Evolutionary conservation across 2,888 invertebrate species (phyloP).

Genomic region (Amphimallon solstitiale): DNA sequence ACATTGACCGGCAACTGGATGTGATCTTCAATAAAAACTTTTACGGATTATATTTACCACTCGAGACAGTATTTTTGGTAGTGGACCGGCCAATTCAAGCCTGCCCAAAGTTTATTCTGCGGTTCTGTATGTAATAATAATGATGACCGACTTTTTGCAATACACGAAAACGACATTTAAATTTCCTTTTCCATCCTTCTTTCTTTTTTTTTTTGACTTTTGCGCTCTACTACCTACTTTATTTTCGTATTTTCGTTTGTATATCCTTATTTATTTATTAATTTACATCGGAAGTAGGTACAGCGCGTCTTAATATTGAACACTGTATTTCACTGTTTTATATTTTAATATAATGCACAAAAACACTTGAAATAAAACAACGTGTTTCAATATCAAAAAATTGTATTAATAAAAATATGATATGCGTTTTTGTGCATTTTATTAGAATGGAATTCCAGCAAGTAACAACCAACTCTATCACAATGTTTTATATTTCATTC

Average conservation of each 20-base stretch:
- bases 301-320: no score
- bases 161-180: conserved; percentile 13
- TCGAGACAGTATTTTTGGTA: neutral
- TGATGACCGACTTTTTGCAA: conserved; percentile 23
- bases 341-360: no score
- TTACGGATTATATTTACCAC: neutral
- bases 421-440: no score
- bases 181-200: conserved; percentile 4
- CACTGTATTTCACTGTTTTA: no score
- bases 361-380: no score
- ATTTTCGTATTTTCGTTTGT: conserved; percentile 5
- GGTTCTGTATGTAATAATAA: neutral
- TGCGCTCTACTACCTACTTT: conserved; percentile 2
- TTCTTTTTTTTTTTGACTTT: neutral
- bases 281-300: no score
- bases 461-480: no score
- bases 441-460: no score
- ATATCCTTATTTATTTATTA: no score
- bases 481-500: no score
- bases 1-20: neutral
- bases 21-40: neutral
- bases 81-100: neutral
- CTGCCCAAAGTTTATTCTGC: conserved; percentile 2
- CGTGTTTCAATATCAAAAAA: no score
- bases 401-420: no score